Conservation (phyloP, 2,888 invertebrate genomes). For the Drosophila demipolita region DNA sequence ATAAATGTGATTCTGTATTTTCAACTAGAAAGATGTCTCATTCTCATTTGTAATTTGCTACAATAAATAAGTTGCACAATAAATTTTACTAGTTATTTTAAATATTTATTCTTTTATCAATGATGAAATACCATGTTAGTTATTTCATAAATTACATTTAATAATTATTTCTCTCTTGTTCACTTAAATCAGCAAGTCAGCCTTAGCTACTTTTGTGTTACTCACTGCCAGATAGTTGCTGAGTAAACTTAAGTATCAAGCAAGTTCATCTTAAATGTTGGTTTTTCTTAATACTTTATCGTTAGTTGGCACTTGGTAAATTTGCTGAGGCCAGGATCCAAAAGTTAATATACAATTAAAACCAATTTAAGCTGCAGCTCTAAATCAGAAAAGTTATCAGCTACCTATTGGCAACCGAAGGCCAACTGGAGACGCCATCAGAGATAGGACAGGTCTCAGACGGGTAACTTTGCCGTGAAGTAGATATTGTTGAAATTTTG, state of each 20-base stretch:
- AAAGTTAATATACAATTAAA: conserved; percentile 68
- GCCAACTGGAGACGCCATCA: conserved; percentile 10
- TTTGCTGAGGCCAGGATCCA: conserved; percentile 39
- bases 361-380: conserved; percentile 65
- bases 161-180: background rate
- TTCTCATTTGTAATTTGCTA: background rate
- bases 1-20: background rate
- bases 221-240: background rate
- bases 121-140: background rate
- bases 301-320: conserved; percentile 60
- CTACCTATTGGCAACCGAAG: conserved; percentile 49
- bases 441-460: conserved; percentile 12
- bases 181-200: background rate
- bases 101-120: background rate
- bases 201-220: background rate
- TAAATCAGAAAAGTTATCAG: conserved; percentile 72
- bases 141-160: background rate
- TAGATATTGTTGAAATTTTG: conserved; percentile 52
- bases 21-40: background rate
- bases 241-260: background rate
- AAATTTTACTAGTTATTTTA: background rate
- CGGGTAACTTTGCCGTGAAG: conserved; percentile 33
- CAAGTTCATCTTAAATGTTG: conserved; percentile 16
- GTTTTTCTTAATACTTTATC: conserved; percentile 38
- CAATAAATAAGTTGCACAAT: background rate